Evolutionary conservation across 1,140 invertebrate species (phyloP).

Genomic region (Dendrolimus punctatus): DNA sequence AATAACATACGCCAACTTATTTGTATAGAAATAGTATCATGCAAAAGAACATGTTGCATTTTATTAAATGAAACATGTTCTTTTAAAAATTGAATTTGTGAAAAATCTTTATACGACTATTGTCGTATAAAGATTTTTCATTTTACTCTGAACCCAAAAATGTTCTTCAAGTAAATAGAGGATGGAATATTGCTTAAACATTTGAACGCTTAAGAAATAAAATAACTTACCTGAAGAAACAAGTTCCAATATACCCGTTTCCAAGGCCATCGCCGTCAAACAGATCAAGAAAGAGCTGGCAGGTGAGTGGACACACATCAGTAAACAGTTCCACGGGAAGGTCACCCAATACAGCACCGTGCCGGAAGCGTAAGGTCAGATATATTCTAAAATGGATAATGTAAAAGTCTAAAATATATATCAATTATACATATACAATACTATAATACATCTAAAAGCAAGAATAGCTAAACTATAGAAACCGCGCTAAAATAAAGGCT

Average conservation of each 20-base stretch:
- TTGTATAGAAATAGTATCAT: too few species aligned
- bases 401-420: conserved; percentile 1
- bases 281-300: conserved; percentile 39
- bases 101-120: too few species aligned
- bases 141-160: too few species aligned
- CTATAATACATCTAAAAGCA: not conserved
- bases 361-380: conserved; percentile 25
- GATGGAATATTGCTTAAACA: conserved; percentile 1
- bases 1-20: too few species aligned
- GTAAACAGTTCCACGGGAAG: conserved; percentile 37
- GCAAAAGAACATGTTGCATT: too few species aligned
- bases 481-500: too few species aligned
- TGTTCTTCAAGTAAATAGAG: not conserved
- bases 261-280: conserved; percentile 33
- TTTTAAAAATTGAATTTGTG: too few species aligned
- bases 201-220: conserved; percentile 1
- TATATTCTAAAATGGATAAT: conserved; percentile 24
- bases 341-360: conserved; percentile 22
- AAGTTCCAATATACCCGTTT: conserved; percentile 39
- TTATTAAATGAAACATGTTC: too few species aligned
- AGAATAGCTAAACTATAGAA: too few species aligned
- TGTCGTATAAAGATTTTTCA: too few species aligned
- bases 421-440: not conserved
- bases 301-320: conserved; percentile 42
- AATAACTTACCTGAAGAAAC: conserved; percentile 39